Percentiles rank a stretch among this genome's conserved stretches.
These are phyloP conservation scores for Amblyraja radiata DNA, from an alignment of 2,797 vertebrate species.

Conservation along the genomic window DNA sequence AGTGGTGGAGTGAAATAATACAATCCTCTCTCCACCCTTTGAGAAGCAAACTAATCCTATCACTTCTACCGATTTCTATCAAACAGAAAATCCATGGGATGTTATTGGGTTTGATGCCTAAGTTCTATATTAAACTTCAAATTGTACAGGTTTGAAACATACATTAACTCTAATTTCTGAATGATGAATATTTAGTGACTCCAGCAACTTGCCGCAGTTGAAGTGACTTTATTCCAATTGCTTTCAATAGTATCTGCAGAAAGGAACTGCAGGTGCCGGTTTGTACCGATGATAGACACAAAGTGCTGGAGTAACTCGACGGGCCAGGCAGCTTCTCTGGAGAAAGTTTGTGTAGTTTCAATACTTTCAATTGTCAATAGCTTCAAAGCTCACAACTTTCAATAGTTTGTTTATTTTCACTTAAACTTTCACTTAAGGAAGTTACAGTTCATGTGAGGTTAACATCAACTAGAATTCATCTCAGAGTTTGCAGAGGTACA, in stretches of 20 bases:
- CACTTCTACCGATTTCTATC: background rate
- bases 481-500: too few species aligned
- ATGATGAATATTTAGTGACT: background rate
- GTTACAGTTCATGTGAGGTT: background rate
- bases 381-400: background rate
- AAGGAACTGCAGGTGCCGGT: too few species aligned
- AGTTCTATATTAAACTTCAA: background rate
- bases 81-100: background rate
- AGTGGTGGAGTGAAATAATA: background rate
- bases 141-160: background rate
- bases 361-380: background rate
- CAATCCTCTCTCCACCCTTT: background rate
- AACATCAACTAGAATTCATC: background rate
- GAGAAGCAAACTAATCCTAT: background rate
- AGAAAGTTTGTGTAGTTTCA: background rate
- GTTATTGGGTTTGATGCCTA: constrained; percentile 2
- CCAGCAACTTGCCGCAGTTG: background rate
- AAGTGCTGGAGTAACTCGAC: too few species aligned
- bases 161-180: background rate
- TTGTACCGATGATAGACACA: too few species aligned
- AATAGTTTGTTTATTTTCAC: background rate
- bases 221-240: background rate
- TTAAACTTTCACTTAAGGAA: background rate
- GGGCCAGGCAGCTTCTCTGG: too few species aligned
- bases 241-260: background rate